A percentile compares a stretch with the other conserved stretches of the same genome.
Conservation (phyloP, 1,140 invertebrate genomes). For the Epicauta chinensis region DNA sequence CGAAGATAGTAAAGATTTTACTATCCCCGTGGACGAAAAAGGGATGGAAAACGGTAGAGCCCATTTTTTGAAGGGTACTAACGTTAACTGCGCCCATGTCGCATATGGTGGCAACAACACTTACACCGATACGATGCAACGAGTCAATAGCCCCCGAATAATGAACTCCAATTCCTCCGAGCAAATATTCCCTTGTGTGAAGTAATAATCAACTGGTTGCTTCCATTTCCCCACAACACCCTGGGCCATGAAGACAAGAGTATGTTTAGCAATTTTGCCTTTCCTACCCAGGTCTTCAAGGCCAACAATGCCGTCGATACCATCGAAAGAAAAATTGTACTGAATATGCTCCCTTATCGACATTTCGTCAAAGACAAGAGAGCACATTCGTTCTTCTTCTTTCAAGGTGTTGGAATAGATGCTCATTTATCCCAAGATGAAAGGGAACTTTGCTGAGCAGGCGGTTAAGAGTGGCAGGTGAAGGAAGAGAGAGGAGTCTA, state of each 20-base stretch:
- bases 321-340: slow-evolving; percentile 3
- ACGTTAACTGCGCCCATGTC: slow-evolving; percentile 9
- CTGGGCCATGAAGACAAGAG: slow-evolving; percentile 11
- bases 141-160: slow-evolving; percentile 1
- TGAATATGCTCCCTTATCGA: slow-evolving; percentile 6
- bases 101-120: slow-evolving; percentile 12
- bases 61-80: background rate
- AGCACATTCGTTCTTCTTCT: slow-evolving; percentile 11
- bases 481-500: slow-evolving; percentile 8
- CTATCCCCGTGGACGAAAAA: background rate
- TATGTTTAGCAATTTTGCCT: slow-evolving; percentile 1
- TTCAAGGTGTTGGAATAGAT: slow-evolving; percentile 10
- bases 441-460: slow-evolving; percentile 15
- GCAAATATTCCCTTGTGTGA: background rate
- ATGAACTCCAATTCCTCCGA: slow-evolving; percentile 2
- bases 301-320: slow-evolving; percentile 1
- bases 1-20: background rate
- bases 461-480: slow-evolving; percentile 4
- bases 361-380: slow-evolving; percentile 16
- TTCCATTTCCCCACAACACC: slow-evolving; percentile 4
- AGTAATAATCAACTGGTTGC: slow-evolving; percentile 6
- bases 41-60: background rate
- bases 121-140: slow-evolving; percentile 1
- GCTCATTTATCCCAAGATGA: slow-evolving; percentile 10
- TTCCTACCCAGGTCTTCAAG: background rate